Base-by-base conservation (phyloP, 2,113 vertebrate genomes). In the Salvelinus namaycush region DNA sequence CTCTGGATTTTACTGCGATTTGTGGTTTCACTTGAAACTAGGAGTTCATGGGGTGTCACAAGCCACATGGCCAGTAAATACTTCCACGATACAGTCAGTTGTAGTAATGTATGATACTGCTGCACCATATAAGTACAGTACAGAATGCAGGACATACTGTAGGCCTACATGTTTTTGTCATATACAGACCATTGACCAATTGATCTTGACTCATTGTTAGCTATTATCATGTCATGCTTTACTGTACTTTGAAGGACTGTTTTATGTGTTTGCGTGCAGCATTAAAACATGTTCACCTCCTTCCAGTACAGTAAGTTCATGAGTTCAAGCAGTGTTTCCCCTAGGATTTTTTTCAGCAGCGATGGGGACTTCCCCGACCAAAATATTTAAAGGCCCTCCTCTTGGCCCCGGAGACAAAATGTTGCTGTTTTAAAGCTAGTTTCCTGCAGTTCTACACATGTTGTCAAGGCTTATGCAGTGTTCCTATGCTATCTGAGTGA, bases 31-130 rank as follows among this genome's bases (percentile, higher is more conserved):
- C 87, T 88, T 92, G 83, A 93, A 93, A 93, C 91, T 84, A 84
- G 74, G 84, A 78, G 84, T 76, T 92, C 91, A 93, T 84, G 86
- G 65, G 0, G 74, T 90, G 92, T 93, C 93, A 93, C 22, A 34
- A 81, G 84, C 90, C 91, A 92, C 78, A 91, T 91, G 91, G 91
- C 81, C 88, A 79, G 87, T 93, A 93, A 93, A 94, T 92, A 90
- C 67, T 86, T 91, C 87, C 69, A 72, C 18, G 81, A 89, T 87
- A 87, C 83, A 91, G 87, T 90, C 86, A 90, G 89, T 29, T 64
- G 74, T 72, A 72, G 74, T 54, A 68, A 48, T 57, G 44, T 64
- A 69, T 74, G 84, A 87, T 84, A 87, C 84, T 80, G 79, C 83
- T 79, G 78, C 78, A 87, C 72, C 49, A 18, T 12, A 76, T 73